Evolutionary conservation across 2,113 vertebrate species (phyloP).

Genomic region (Odocoileus hemionus): DNA sequence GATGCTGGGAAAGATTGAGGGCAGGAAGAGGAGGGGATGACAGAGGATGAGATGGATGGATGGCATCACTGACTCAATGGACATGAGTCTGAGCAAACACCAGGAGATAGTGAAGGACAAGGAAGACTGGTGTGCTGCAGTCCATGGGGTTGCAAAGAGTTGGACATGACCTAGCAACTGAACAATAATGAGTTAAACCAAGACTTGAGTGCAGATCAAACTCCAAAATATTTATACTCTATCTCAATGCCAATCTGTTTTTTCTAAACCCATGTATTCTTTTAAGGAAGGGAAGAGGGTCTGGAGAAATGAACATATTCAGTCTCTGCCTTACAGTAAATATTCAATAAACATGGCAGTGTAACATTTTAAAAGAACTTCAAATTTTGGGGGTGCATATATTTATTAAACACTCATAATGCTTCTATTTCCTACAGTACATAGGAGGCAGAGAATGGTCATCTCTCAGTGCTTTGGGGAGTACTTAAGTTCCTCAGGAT

Average conservation of each 20-base stretch:
- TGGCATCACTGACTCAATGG: background rate
- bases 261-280: background rate
- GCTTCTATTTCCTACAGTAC: background rate
- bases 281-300: background rate
- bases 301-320: background rate
- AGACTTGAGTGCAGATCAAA: background rate
- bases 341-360: background rate
- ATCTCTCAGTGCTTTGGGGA: background rate
- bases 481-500: background rate
- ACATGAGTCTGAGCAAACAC: background rate
- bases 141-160: background rate
- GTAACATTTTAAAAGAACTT: background rate
- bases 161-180: background rate
- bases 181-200: background rate
- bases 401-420: background rate
- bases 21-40: background rate
- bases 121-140: background rate
- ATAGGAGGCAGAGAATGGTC: background rate
- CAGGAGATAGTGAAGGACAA: background rate
- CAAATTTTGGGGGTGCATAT: background rate
- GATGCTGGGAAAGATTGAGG: background rate
- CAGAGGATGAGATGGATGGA: background rate
- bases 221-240: conserved; percentile 17
- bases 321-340: background rate
- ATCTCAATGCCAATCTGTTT: background rate